Evolutionary conservation across 2,888 invertebrate species (phyloP).

Genomic region (Elaeidobius kamerunicus): DNA sequence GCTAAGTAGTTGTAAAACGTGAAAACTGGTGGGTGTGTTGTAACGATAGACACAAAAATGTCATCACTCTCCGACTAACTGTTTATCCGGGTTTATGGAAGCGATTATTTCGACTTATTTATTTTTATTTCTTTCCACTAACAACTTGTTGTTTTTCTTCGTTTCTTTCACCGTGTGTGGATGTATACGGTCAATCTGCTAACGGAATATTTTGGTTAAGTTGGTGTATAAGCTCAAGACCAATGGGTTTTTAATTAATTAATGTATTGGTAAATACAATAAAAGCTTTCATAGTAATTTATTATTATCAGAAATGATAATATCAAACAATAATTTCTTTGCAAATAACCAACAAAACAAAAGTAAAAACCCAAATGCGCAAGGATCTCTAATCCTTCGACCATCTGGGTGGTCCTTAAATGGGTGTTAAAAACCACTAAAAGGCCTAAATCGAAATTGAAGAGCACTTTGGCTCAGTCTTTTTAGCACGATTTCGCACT

Average conservation of each 20-base stretch:
- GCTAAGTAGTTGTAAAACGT: conserved; percentile 29
- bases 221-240: too few relatives aligned
- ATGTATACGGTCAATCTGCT: background rate
- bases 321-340: too few relatives aligned
- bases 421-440: conserved; percentile 21
- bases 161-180: background rate
- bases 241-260: too few relatives aligned
- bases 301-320: too few relatives aligned
- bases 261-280: too few relatives aligned
- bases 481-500: conserved; percentile 34
- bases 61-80: conserved; percentile 27
- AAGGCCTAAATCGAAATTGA: too few relatives aligned
- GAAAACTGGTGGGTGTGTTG: conserved; percentile 22
- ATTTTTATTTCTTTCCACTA: conserved; percentile 21
- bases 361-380: too few relatives aligned
- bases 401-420: conserved; percentile 20
- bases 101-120: conserved; percentile 28
- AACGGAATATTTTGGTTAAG: too few relatives aligned
- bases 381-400: too few relatives aligned
- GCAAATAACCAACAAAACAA: too few relatives aligned
- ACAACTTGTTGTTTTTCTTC: background rate
- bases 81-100: conserved; percentile 30
- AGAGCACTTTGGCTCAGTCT: conserved; percentile 22
- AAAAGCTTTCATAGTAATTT: too few relatives aligned
- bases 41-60: conserved; percentile 29